Base-by-base conservation (phyloP, 2,797 vertebrate genomes). In the Varecia variegata region DNA sequence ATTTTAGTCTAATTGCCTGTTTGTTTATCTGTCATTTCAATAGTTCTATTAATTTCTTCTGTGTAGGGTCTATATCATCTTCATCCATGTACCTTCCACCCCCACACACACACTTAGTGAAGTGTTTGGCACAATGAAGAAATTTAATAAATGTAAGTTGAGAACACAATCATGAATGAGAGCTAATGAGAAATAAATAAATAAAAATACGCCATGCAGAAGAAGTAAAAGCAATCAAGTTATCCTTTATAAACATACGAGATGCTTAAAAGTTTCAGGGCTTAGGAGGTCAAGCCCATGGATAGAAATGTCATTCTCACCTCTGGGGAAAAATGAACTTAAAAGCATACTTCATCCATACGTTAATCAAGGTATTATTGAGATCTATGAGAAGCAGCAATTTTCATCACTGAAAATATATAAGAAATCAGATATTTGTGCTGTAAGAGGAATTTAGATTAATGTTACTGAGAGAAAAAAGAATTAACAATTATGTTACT, bases 391-490 rank as follows among this genome's bases (percentile, higher is more conserved):
- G 27, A 86, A 85, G 3, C 10, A 52, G 32, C 8, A 4, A 21
- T 67, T 96, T 95, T 94, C 25, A 70, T 85, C 50, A 88, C 2
- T 62, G 50, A 85, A 95, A 84, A 76, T 58, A 40, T 88, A 54
- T 86, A 85, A 76, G 47, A 81, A 87, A 88, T 88, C 86, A 76
- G 60, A 35, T 77, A 86, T 83, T 83, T 77, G 35, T 60, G 18
- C 47, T 65, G 8, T 14, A 92, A 92, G 30, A 88, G 7, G 10
- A 81, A 85, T 71, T 73, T 87, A 52, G 38, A 87, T 87, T 60
- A 79, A 93, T 70, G 77, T 83, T 67, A 86, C 17, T 35, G 13
- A 70, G 35, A 27, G 5, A 71, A 56, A 50, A 52, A 81, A 25
- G 8, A 87, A 70, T 79, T n/a, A 93, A 65, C 25, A 83, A 80